Evolutionary conservation across 2,113 vertebrate species (phyloP), one percentile per base, ranked within the genome.

Genomic region (Esox niger): DNA sequence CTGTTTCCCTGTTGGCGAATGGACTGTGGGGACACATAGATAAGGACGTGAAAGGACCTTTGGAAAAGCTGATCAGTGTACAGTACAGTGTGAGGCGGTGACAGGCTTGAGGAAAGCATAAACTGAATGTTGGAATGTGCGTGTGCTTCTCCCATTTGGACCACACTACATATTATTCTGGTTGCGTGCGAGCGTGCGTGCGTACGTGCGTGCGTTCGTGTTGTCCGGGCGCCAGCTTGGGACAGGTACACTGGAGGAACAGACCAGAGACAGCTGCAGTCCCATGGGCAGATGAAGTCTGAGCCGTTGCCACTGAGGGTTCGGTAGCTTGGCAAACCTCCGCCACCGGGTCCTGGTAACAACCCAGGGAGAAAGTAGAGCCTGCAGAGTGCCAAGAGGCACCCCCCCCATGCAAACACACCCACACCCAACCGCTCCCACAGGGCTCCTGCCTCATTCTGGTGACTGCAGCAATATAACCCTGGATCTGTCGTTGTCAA

Each of bases 391-490:
- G 57, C 57, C 57, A 59, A 61, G 30, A 32, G 30, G 17, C 58
- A 11, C 21, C 15, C 25, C 29, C 30, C 11, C 54, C 43, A 66
- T 30, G 56, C 4, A 10, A 3, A n/a, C 30, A 55, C 47, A 31
- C 31, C 32, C 23, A 55, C 54, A 66, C 47, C 55, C 20, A 10
- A 35, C 13, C 29, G 11, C 17, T 4, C 38, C 15, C 62, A 64
- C 8, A 35, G 32, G 32, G 25, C 25, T 6, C 32, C 3, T 25
- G 10, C 33, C 20, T 60, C 23, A 43, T 25, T 49, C 29, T 60
- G 68, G 55, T 61, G 55, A 67, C 49, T 33, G 21, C 46, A 70
- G 21, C 25, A 49, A 71, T 64, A 68, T 62, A 29, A 76, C 69
- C 57, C 9, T 30, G 49, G 52, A 25, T 56, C 30, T 59, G 25